These are phyloP conservation scores for Trachelus tabidus DNA, from an alignment of 2,888 invertebrate species.

Conservation along the genomic window DNA sequence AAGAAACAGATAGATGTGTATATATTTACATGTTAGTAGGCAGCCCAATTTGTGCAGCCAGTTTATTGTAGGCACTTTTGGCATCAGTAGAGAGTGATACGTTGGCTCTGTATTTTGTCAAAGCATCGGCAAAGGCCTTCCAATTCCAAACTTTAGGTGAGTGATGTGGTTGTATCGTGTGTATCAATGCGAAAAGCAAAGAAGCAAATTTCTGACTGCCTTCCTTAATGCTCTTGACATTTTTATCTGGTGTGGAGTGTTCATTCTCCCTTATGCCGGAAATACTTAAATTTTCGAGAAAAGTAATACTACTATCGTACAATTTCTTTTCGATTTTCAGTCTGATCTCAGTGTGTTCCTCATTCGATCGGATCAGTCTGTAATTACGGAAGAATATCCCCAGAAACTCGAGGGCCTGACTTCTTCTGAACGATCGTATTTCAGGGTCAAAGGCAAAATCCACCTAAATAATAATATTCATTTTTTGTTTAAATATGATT, in stretches of 20 bases:
- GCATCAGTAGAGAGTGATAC: slow-evolving; percentile 64
- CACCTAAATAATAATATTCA: slow-evolving; percentile 35
- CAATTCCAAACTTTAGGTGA: slow-evolving; percentile 61
- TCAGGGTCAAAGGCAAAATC: slow-evolving; percentile 72
- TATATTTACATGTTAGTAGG: slow-evolving; percentile 45
- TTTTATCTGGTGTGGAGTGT: slow-evolving; percentile 17
- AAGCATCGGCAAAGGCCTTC: slow-evolving; percentile 57
- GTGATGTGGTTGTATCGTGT: slow-evolving; percentile 56
- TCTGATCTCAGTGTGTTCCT: slow-evolving; percentile 58
- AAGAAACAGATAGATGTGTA: slow-evolving; percentile 5
- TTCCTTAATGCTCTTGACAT: slow-evolving; percentile 38
- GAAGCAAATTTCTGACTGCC: slow-evolving; percentile 72
- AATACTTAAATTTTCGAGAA: slow-evolving; percentile 60
- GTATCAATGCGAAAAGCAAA: slow-evolving; percentile 70
- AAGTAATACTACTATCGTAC: slow-evolving; percentile 62
- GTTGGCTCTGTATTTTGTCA: slow-evolving; percentile 60
- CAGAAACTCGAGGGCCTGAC: slow-evolving; percentile 76
- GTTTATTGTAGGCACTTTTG: slow-evolving; percentile 66
- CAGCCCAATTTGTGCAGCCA: slow-evolving; percentile 64
- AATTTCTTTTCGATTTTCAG: slow-evolving; percentile 68
- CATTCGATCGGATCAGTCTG: slow-evolving; percentile 67
- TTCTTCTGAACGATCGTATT: slow-evolving; percentile 75
- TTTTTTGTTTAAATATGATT: neutral
- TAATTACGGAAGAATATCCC: slow-evolving; percentile 74
- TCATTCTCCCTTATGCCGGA: slow-evolving; percentile 58